Conservation (phyloP, 2,888 invertebrate genomes). For the Keiferia lycopersicella region DNA sequence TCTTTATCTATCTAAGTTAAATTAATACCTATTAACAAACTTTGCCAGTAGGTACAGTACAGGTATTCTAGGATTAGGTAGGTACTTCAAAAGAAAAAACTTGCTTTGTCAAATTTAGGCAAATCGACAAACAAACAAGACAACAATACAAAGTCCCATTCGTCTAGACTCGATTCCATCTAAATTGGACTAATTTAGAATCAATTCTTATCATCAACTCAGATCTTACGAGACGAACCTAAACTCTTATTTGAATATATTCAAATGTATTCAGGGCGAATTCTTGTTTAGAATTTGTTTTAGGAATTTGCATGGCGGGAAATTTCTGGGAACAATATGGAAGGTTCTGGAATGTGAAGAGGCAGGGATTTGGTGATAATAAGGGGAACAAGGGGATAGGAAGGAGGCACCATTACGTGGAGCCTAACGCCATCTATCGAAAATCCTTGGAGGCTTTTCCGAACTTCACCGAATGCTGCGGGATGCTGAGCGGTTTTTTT, state of each 20-base stretch:
- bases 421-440: slow-evolving; percentile 78
- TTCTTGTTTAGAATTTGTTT: slow-evolving; percentile 39
- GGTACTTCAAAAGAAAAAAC: neutral
- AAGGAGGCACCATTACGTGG: slow-evolving; percentile 59
- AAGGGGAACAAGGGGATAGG: slow-evolving; percentile 40
- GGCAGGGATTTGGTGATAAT: slow-evolving; percentile 40
- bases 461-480: slow-evolving; percentile 69
- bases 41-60: too few species aligned
- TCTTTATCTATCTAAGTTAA: too few species aligned
- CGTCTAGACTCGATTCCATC: slow-evolving; percentile 15
- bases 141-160: neutral
- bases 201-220: slow-evolving; percentile 23
- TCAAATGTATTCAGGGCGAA: slow-evolving; percentile 54
- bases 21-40: too few species aligned
- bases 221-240: slow-evolving; percentile 31
- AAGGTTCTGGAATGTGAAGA: slow-evolving; percentile 39
- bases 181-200: slow-evolving; percentile 22
- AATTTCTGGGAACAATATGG: slow-evolving; percentile 11
- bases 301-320: slow-evolving; percentile 34
- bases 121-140: neutral
- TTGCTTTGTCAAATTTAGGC: neutral
- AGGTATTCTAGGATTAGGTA: too few species aligned
- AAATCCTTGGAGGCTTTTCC: slow-evolving; percentile 77
- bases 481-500: slow-evolving; percentile 59
- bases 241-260: slow-evolving; percentile 44